These are phyloP conservation scores for Rhopalosiphum padi DNA, from an alignment of 1,140 invertebrate species.

Conservation along the genomic window DNA sequence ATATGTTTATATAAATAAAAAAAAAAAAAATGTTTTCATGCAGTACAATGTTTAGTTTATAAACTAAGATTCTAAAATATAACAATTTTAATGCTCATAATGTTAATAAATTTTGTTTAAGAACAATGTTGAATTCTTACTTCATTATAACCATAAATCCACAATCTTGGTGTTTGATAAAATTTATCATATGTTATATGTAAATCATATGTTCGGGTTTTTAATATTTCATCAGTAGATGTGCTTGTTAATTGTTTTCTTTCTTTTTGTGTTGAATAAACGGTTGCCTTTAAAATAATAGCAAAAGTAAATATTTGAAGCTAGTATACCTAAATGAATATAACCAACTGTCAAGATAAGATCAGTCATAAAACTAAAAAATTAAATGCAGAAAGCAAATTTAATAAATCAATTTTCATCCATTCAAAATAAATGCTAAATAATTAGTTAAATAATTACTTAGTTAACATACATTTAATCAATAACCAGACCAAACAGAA, in stretches of 20 bases:
- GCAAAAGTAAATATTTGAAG: not conserved
- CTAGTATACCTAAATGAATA: not conserved
- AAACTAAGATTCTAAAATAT: not conserved
- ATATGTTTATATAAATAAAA: not conserved
- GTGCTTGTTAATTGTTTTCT: not conserved
- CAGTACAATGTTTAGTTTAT: not conserved
- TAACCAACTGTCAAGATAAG: not conserved
- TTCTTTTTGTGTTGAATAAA: not conserved
- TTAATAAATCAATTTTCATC: not conserved
- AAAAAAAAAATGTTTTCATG: not conserved
- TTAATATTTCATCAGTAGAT: constrained; percentile 77
- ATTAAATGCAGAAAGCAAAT: not conserved
- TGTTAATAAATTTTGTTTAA: not conserved
- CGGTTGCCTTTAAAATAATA: constrained; percentile 13
- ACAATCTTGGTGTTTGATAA: constrained; percentile 98
- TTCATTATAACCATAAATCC: constrained; percentile 98
- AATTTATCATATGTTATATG: constrained; percentile 99
- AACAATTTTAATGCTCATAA: not conserved
- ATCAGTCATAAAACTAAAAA: not conserved
- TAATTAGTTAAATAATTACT: not conserved
- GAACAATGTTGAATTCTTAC: constrained; percentile 66
- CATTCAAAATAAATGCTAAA: not conserved
- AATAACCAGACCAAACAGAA: not conserved
- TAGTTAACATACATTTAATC: not conserved
- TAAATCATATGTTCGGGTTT: constrained; percentile 96